Conservation (phyloP, 2,113 vertebrate species). For the Sarotherodon lohbergeri region DNA sequence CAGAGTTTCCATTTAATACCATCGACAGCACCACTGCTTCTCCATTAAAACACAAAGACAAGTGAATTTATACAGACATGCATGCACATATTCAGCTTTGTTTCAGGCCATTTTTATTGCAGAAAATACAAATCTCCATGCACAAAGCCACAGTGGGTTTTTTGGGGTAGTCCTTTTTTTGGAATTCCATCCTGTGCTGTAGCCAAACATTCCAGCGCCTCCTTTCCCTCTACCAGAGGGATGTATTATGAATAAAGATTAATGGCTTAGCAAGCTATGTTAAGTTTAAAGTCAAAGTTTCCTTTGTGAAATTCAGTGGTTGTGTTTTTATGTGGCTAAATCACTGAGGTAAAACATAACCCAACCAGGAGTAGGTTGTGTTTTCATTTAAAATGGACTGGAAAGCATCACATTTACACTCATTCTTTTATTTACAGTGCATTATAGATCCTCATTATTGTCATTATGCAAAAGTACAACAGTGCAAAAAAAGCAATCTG, state of each 20-base stretch:
- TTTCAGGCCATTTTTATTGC: not conserved
- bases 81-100: not conserved
- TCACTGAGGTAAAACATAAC: not conserved
- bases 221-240: not conserved
- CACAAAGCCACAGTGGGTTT: not conserved
- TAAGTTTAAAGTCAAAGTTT: not conserved
- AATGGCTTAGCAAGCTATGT: not conserved
- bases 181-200: not conserved
- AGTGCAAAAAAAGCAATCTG: not conserved
- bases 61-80: not conserved
- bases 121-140: not conserved
- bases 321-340: not conserved
- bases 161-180: not conserved
- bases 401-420: not conserved
- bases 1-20: conserved; percentile 41
- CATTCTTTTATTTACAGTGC: not conserved
- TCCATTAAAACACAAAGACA: not conserved
- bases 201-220: not conserved
- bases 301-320: not conserved
- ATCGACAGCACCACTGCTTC: not conserved
- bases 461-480: not conserved
- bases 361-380: not conserved
- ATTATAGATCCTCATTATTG: not conserved
- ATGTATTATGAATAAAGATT: not conserved
- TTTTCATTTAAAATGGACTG: not conserved